Conservation (phyloP, 1,140 invertebrate species). For the Drosophila orosa region DNA sequence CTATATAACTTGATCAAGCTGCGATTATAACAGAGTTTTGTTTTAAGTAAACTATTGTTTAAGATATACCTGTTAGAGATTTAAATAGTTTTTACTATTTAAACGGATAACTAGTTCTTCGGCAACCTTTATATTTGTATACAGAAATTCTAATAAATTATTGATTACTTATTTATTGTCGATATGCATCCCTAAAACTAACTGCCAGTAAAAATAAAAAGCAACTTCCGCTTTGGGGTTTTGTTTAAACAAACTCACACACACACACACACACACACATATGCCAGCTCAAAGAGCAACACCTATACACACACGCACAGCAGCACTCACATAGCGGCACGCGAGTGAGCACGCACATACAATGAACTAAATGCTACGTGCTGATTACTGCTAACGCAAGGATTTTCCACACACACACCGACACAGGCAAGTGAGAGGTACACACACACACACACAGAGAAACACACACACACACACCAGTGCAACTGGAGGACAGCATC, state of each 20-base stretch:
- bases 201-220: slow-evolving; percentile 12
- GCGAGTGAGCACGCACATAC: slow-evolving; percentile 66
- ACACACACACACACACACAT: slow-evolving; percentile 17
- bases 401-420: slow-evolving; percentile 52
- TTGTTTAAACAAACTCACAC: slow-evolving; percentile 72
- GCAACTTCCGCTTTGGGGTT: slow-evolving; percentile 47
- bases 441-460: neutral
- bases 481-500: slow-evolving; percentile 45
- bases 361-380: slow-evolving; percentile 79
- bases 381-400: slow-evolving; percentile 81
- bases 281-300: slow-evolving; percentile 45
- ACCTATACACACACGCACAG: slow-evolving; percentile 53
- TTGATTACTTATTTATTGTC: neutral
- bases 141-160: neutral
- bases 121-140: neutral
- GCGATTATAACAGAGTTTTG: neutral
- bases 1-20: neutral
- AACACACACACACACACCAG: neutral
- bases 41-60: neutral
- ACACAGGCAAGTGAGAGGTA: too few species aligned
- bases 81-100: too few species aligned
- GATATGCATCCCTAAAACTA: neutral
- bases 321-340: slow-evolving; percentile 33
- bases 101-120: rapidly evolving
- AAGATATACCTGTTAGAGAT: neutral